phyloP scores from a whole-genome alignment of 2,888 invertebrate genomes.

The Acanthoscelides obtectus region DNA sequence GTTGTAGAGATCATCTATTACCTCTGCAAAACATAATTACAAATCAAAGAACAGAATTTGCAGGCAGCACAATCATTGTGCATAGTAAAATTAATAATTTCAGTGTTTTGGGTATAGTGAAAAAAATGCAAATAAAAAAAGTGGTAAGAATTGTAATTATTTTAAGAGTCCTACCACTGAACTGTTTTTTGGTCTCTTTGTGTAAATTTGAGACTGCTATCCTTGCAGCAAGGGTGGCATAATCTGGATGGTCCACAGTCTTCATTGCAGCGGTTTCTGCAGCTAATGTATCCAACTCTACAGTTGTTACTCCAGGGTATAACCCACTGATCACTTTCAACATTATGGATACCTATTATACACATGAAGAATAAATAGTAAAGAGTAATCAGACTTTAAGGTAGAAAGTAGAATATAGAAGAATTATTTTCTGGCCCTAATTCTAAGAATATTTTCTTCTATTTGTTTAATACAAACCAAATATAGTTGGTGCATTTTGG shows the following conservation, averaged over 20 bases:
- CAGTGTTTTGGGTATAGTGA: too few species aligned
- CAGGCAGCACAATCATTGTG: not conserved
- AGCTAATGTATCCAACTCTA: constrained; percentile 94
- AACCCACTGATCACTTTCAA: constrained; percentile 91
- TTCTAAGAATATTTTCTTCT: too few species aligned
- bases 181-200: constrained; percentile 94
- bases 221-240: constrained; percentile 76
- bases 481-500: too few species aligned
- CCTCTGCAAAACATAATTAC: constrained; percentile 61
- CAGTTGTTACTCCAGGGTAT: constrained; percentile 94
- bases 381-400: too few species aligned
- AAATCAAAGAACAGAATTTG: not conserved
- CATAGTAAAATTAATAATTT: too few species aligned
- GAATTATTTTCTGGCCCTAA: too few species aligned
- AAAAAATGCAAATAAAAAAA: too few species aligned
- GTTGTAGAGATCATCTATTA: constrained; percentile 80
- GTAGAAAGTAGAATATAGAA: too few species aligned
- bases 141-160: not conserved
- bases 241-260: constrained; percentile 97
- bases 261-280: constrained; percentile 98
- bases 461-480: too few species aligned
- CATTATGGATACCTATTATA: constrained; percentile 63
- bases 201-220: constrained; percentile 97
- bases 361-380: not conserved
- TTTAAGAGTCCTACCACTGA: constrained; percentile 69